Percentiles rank a stretch among this genome's conserved stretches.
Evolutionary conservation across 2,113 vertebrate genomes (phyloP).

Genomic region (Sebastes fasciatus): DNA sequence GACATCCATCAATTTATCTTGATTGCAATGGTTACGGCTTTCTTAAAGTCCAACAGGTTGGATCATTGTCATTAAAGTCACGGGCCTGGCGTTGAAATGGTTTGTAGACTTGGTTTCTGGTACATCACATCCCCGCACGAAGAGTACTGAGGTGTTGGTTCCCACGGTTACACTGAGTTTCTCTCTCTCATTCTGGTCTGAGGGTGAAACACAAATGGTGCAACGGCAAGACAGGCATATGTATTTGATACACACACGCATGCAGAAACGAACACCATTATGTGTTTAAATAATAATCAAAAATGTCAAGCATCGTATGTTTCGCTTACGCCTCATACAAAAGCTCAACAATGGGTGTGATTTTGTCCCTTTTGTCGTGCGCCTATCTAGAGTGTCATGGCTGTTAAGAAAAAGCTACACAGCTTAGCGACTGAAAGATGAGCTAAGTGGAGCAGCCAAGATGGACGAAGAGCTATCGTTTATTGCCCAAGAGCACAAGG

Average conservation of each 20-base stretch:
- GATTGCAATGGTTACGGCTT: conserved; percentile 23
- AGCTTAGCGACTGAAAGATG: conserved; percentile 64
- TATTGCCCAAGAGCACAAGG: conserved; percentile 57
- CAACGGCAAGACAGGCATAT: not conserved
- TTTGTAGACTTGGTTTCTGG: not conserved
- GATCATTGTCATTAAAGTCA: conserved; percentile 13
- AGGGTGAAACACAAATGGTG: conserved; percentile 5
- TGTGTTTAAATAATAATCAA: conserved; percentile 47
- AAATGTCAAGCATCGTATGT: conserved; percentile 50
- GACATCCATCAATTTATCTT: conserved; percentile 50
- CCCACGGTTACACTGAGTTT: not conserved
- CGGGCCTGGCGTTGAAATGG: not conserved
- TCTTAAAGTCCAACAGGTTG: conserved; percentile 26
- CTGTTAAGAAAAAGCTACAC: conserved; percentile 34
- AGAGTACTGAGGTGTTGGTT: conserved; percentile 12
- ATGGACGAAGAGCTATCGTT: conserved; percentile 49
- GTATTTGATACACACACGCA: conserved; percentile 15
- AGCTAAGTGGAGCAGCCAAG: conserved; percentile 68
- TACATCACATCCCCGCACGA: not conserved
- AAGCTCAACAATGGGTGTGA: conserved; percentile 63
- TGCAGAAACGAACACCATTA: conserved; percentile 37
- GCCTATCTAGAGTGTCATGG: conserved; percentile 56
- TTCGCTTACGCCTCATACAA: conserved; percentile 48
- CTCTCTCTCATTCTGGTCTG: conserved; percentile 4
- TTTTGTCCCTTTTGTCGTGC: conserved; percentile 53